Conservation (phyloP, 1,140 invertebrate species). For the Drosophila bocqueti region DNA sequence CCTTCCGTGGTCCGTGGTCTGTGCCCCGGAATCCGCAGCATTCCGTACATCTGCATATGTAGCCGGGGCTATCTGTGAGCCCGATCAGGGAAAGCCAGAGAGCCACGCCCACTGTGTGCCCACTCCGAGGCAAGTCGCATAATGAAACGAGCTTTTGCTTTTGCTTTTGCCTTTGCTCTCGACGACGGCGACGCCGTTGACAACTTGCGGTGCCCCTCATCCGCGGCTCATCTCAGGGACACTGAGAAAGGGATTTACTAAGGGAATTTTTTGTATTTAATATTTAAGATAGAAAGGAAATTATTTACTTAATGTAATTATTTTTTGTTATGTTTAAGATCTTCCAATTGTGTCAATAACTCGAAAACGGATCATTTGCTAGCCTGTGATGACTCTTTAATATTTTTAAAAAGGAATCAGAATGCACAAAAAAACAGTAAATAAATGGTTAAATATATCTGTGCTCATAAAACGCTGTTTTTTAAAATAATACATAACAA, state of each 20-base stretch:
- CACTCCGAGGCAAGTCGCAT: constrained; percentile 45
- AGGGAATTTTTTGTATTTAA: background rate
- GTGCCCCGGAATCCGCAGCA: constrained; percentile 27
- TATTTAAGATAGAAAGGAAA: no score
- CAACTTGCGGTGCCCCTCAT: constrained; percentile 47
- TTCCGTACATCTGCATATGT: constrained; percentile 67
- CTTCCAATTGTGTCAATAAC: no score
- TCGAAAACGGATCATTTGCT: background rate
- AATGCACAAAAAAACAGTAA: no score
- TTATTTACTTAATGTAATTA: no score
- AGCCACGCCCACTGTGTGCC: constrained; percentile 43
- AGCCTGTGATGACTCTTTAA: no score
- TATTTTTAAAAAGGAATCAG: no score
- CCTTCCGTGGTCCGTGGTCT: constrained; percentile 22
- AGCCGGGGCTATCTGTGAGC: constrained; percentile 64
- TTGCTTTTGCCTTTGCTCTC: constrained; percentile 31
- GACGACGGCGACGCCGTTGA: constrained; percentile 54
- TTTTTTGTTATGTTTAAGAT: no score
- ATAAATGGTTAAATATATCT: no score
- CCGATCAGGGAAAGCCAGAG: constrained; percentile 61
- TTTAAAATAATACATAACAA: background rate
- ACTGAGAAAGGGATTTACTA: constrained; percentile 4
- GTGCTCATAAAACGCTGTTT: no score
- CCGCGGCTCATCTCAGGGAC: constrained; percentile 18
- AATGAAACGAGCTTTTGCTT: constrained; percentile 67